These are phyloP conservation scores for Dicranocentrus wangi DNA, from an alignment of 2,888 invertebrate genomes.

Conservation along the genomic window DNA sequence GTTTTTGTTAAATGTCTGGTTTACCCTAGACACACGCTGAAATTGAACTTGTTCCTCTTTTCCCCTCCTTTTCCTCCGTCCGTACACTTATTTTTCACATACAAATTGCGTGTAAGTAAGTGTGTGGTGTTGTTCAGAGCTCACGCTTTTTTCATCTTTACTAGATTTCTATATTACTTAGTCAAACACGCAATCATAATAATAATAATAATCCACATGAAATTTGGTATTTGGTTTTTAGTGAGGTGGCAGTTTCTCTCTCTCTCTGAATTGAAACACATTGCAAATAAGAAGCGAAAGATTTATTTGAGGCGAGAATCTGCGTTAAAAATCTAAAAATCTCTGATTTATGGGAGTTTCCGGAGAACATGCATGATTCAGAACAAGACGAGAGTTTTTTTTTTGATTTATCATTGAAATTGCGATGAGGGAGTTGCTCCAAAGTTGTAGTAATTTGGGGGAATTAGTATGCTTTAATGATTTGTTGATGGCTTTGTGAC, in stretches of 20 bases:
- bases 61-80: too few relatives aligned
- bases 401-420: constrained; percentile 17
- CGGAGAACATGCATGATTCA: constrained; percentile 21
- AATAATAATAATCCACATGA: not conserved
- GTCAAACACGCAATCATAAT: not conserved
- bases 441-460: not conserved
- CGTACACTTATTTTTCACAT: too few relatives aligned
- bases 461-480: constrained; percentile 19
- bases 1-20: constrained; percentile 28
- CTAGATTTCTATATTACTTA: not conserved
- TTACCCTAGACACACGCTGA: not conserved
- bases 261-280: too few relatives aligned
- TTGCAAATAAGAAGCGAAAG: constrained; percentile 38
- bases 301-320: constrained; percentile 25
- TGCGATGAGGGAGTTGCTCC: too few relatives aligned
- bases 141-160: not conserved
- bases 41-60: constrained; percentile 17
- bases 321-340: constrained; percentile 1
- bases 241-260: not conserved
- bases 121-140: too few relatives aligned
- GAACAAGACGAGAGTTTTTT: not conserved
- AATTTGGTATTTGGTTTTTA: not conserved
- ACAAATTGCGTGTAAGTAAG: too few relatives aligned
- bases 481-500: not conserved
- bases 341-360: constrained; percentile 36